phyloP scores from a whole-genome alignment of 35 echinoderm and acorn worm genomes.

The Ophiothrix spiculata region DNA sequence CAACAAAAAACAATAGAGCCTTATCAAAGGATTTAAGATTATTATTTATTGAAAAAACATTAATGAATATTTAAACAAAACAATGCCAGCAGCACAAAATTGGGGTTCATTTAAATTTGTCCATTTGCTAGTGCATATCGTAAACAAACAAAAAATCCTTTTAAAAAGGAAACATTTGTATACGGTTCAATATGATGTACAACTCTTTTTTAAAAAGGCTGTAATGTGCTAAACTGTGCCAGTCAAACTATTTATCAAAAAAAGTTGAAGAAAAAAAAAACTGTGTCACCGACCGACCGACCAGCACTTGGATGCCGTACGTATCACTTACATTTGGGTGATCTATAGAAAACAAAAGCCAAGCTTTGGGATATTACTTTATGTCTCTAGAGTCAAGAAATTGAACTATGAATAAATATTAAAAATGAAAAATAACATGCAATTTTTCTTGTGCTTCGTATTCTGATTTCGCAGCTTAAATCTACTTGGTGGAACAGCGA shows the following conservation, averaged over 20 bases:
- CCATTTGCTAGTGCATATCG: background rate
- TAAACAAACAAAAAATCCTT: background rate
- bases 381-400: conserved; percentile 6
- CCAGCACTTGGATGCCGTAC: background rate
- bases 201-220: conserved; percentile 16
- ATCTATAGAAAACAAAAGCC: background rate
- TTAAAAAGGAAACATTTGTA: background rate
- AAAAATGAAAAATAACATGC: background rate
- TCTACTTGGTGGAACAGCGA: no score
- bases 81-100: background rate
- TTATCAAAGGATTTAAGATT: no score
- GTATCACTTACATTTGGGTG: background rate
- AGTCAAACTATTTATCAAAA: conserved; percentile 14
- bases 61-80: no score
- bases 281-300: no score
- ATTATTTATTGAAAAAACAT: no score
- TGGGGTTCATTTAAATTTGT: background rate
- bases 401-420: background rate
- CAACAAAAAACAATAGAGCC: no score
- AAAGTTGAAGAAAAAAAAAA: background rate
- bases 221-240: conserved; percentile 7
- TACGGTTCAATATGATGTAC: background rate
- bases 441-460: no score
- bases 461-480: no score
- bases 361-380: background rate